These are phyloP conservation scores for Epinotia nisella DNA, from an alignment of 2,888 invertebrate genomes.

Conservation along the genomic window DNA sequence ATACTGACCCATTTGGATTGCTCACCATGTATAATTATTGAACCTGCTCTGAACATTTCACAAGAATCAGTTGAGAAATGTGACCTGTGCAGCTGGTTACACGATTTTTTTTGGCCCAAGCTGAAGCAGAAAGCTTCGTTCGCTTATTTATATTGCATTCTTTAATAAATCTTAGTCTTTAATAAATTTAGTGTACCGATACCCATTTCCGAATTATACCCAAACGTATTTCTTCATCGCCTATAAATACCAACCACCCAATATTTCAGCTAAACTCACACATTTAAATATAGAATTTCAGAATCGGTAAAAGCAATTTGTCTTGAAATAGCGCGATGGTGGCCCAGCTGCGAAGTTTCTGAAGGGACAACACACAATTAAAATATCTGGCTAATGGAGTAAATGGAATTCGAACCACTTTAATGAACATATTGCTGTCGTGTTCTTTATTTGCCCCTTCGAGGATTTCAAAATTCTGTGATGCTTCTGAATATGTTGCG, in stretches of 20 bases:
- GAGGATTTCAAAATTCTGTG: conserved; percentile 48
- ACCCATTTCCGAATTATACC: background rate
- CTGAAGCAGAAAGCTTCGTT: no score
- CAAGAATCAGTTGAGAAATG: no score
- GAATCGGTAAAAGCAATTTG: conserved; percentile 79
- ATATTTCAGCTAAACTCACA: conserved; percentile 35
- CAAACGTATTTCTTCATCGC: background rate
- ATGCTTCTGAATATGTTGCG: conserved; percentile 41
- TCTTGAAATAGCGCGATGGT: conserved; percentile 80
- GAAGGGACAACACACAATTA: conserved; percentile 77
- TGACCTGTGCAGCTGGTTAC: no score
- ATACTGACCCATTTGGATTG: no score
- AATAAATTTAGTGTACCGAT: background rate
- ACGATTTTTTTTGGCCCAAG: no score
- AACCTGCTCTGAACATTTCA: no score
- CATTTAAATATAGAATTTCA: conserved; percentile 53
- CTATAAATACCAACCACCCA: conserved; percentile 1
- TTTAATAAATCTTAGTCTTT: no score
- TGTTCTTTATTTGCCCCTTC: conserved; percentile 67
- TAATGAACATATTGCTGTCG: conserved; percentile 79
- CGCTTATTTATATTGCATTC: no score
- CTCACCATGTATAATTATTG: no score
- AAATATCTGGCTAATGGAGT: conserved; percentile 84
- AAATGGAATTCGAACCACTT: conserved; percentile 75
- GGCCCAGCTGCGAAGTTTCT: conserved; percentile 80